Evolutionary conservation across 2,797 vertebrate species (phyloP).

Genomic region (Vespertilio murinus): DNA sequence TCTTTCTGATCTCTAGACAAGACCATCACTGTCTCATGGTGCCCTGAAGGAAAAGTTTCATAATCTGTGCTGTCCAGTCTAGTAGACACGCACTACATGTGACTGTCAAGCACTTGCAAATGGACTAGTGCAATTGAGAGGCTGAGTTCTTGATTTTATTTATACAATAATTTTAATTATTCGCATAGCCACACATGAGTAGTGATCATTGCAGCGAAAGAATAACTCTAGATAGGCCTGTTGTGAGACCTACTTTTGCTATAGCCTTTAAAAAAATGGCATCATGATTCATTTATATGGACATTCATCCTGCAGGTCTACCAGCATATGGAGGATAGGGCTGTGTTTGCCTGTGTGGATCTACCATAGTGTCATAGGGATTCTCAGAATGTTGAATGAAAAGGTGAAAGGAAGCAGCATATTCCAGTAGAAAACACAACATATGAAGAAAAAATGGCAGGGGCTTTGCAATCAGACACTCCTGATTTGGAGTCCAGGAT

Average conservation of each 20-base stretch:
- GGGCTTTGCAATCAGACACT: not conserved
- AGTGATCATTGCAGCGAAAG: not conserved
- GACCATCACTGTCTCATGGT: rapidly evolving
- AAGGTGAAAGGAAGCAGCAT: not conserved
- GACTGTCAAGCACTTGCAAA: not conserved
- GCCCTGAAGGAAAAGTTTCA: not conserved
- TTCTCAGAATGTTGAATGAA: not conserved
- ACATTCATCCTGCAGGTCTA: not conserved
- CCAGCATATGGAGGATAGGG: not conserved
- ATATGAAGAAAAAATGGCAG: not conserved
- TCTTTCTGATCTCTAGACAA: not conserved
- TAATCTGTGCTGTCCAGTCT: no score
- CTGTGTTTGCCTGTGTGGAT: not conserved
- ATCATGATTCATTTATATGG: not conserved
- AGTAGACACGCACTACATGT: not conserved
- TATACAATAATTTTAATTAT: not conserved
- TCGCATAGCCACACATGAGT: not conserved
- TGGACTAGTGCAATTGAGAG: not conserved
- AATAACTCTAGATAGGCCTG: not conserved
- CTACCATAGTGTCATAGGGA: not conserved
- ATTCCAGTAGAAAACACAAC: not conserved
- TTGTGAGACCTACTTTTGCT: not conserved
- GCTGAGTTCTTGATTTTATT: not conserved
- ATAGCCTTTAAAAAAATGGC: not conserved
- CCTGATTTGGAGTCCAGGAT: not conserved